These are phyloP conservation scores for Cheilosia vulpina DNA, from an alignment of 2,888 invertebrate genomes.

Conservation along the genomic window DNA sequence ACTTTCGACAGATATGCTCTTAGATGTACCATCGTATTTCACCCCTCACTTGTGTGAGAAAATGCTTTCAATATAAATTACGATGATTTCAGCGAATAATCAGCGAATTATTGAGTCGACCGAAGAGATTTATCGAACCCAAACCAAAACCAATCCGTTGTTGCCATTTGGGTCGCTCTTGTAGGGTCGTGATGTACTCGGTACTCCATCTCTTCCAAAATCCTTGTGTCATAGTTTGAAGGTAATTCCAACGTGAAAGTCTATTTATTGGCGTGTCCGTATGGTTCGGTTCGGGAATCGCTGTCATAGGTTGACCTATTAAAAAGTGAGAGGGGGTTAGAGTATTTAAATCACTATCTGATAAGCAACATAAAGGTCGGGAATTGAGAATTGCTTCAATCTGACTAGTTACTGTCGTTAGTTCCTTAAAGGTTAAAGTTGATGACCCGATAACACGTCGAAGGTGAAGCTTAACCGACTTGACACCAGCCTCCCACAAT, in stretches of 20 bases:
- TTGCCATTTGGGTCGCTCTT: too few species aligned
- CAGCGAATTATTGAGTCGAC: too few species aligned
- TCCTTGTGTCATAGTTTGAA: slow-evolving; percentile 6
- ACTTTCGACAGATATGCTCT: too few species aligned
- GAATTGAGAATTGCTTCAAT: slow-evolving; percentile 67
- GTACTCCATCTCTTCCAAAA: slow-evolving; percentile 8
- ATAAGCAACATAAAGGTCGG: slow-evolving; percentile 35
- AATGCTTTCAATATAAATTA: too few species aligned
- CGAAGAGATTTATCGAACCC: too few species aligned
- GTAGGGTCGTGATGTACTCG: slow-evolving; percentile 6
- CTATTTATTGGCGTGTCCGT: not conserved
- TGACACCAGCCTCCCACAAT: not conserved
- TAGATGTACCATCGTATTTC: too few species aligned
- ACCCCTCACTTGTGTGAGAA: too few species aligned
- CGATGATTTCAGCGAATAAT: too few species aligned
- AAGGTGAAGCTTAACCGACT: not conserved
- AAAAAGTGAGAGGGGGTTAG: slow-evolving; percentile 59
- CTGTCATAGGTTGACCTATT: slow-evolving; percentile 48
- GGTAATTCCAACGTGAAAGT: not conserved
- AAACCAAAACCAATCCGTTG: too few species aligned
- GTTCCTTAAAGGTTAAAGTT: slow-evolving; percentile 2
- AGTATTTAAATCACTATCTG: slow-evolving; percentile 52
- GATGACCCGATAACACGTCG: not conserved
- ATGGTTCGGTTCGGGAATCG: slow-evolving; percentile 22
- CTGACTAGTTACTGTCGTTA: not conserved